A percentile compares a stretch with the other conserved stretches of the same genome.
These are phyloP conservation scores for Eurystomus gularis DNA, from an alignment of 2,113 vertebrate species.

Conservation along the genomic window DNA sequence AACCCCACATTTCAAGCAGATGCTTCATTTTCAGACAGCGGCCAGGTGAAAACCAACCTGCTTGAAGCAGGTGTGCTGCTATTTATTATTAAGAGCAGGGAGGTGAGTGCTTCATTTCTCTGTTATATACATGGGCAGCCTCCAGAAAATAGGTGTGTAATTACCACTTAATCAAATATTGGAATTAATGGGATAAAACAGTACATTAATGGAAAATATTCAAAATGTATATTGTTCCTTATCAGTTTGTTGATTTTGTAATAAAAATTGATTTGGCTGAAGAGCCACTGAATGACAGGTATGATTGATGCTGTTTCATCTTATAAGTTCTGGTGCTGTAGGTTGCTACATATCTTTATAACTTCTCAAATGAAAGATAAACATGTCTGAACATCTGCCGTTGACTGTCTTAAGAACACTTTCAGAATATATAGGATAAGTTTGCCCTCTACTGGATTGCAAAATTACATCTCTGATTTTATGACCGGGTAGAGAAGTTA, in stretches of 20 bases:
- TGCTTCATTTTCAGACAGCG: neutral
- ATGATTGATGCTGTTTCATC: neutral
- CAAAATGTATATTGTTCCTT: neutral
- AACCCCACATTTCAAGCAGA: neutral
- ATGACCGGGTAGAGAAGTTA: neutral
- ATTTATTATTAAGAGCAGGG: neutral
- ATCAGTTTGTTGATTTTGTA: conserved; percentile 16
- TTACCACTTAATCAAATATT: neutral
- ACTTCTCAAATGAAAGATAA: conserved; percentile 40
- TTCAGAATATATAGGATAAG: conserved; percentile 56
- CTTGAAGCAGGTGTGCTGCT: neutral
- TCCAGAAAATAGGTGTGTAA: neutral
- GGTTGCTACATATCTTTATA: neutral
- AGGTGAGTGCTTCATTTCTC: neutral
- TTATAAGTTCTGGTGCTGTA: neutral
- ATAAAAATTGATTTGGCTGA: conserved; percentile 1
- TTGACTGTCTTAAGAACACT: neutral
- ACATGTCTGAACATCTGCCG: neutral
- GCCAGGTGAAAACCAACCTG: neutral
- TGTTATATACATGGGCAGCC: neutral
- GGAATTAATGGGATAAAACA: neutral
- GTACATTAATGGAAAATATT: neutral
- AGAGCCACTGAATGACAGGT: neutral
- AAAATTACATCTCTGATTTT: conserved; percentile 37
- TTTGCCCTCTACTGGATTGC: conserved; percentile 79